These are phyloP conservation scores for Polyploca ridens DNA, from an alignment of 2,888 invertebrate genomes.

Conservation along the genomic window DNA sequence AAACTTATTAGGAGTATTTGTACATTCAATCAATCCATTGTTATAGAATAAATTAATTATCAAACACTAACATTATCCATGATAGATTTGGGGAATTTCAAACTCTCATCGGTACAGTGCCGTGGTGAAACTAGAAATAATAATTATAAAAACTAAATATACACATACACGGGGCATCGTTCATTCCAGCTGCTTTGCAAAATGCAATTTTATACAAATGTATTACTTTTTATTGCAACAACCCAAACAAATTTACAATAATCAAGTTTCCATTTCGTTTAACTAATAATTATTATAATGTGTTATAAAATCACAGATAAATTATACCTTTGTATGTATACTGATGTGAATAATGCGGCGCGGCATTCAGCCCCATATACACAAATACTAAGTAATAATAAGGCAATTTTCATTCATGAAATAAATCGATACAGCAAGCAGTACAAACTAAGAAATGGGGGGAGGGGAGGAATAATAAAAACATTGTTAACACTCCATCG, in stretches of 20 bases:
- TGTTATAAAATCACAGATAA: slow-evolving; percentile 58
- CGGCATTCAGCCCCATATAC: slow-evolving; percentile 58
- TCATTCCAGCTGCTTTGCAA: slow-evolving; percentile 56
- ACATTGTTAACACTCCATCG: slow-evolving; percentile 70
- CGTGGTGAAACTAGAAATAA: slow-evolving; percentile 46
- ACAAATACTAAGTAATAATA: slow-evolving; percentile 47
- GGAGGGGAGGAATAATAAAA: slow-evolving; percentile 34
- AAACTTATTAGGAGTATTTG: slow-evolving; percentile 50
- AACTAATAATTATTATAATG: slow-evolving; percentile 48
- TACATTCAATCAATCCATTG: slow-evolving; percentile 56
- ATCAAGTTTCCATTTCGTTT: slow-evolving; percentile 39
- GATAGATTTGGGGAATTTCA: neutral
- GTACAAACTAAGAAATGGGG: slow-evolving; percentile 40
- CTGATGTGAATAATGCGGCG: slow-evolving; percentile 22
- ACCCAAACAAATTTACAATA: slow-evolving; percentile 75
- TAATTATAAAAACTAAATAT: slow-evolving; percentile 58
- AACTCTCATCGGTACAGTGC: slow-evolving; percentile 19
- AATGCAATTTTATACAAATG: slow-evolving; percentile 66
- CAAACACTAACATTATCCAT: slow-evolving; percentile 5
- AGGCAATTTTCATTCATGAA: slow-evolving; percentile 48
- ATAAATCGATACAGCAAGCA: slow-evolving; percentile 48
- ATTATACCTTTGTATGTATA: slow-evolving; percentile 13
- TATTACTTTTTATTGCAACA: slow-evolving; percentile 75
- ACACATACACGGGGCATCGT: slow-evolving; percentile 64
- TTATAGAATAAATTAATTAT: slow-evolving; percentile 36